Base-by-base conservation (phyloP, 1,140 invertebrate species). In the Drosophila burlai region DNA sequence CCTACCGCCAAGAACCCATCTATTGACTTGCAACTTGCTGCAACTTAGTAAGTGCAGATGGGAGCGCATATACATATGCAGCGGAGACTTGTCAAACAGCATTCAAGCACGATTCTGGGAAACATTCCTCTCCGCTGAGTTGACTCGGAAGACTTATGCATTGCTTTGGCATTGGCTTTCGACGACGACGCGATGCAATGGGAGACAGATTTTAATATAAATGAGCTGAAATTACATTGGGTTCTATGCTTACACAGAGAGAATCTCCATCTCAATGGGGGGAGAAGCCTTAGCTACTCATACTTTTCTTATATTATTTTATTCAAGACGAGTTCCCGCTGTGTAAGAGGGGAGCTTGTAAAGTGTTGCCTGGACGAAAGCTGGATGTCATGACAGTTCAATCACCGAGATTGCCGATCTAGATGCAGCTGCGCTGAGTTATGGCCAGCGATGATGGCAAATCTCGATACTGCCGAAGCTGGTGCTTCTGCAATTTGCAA, bases 61-160 rank as follows among this genome's bases (percentile, higher is more conserved):
- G 75, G 49, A 74, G 61, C 45, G 16, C 60, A 18, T 64, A 46
- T 63, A 34, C 40, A 29, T 57, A 77, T 71, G 42, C 73, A 40
- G 21, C 36, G 21, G 15, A 40, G 21, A 52, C 89, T 91, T 91
- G 87, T 91, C 89, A 91, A 91, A 91, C 87, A 91, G 83, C 87
- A 91, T 91, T 91, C 89, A 91, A 75, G 87, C 87, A 91, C 87
- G 87, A 91, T 91, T 91, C 89, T 91, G 83, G 76, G 87, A 91
- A 91, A 75, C 84, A 91, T 91, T 91, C 90, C 64, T 82, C 81
- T 64, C 73, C 80, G 72, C 68, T 83, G 84, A 77, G 66, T 62
- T 55, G 76, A 76, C 74, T 79, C 59, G 21, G 67, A 64, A 60
- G 79, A 73, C 69, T 80, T 87, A 73, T 80, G 76, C 76, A 83